phyloP scores from a whole-genome alignment of 2,797 vertebrate genomes.

The Rallus crepitans region DNA sequence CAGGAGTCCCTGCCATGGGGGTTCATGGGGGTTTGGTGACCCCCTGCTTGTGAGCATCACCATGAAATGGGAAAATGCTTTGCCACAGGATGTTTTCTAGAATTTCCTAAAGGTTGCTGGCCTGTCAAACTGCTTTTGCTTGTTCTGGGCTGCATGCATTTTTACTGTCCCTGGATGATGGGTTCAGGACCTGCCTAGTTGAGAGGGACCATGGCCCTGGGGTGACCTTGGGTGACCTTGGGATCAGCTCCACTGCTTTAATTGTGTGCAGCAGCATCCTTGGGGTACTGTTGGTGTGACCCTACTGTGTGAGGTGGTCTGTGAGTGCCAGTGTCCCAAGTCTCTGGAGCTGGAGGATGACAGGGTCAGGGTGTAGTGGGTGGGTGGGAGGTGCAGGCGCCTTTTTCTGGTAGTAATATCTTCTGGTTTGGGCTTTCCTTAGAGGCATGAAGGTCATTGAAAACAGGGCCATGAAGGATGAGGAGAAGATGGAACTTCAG shows the following conservation, averaged over 20 bases:
- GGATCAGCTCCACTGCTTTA: neutral
- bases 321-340: accelerated
- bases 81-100: neutral
- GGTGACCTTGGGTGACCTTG: too few relatives aligned
- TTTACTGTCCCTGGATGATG: accelerated
- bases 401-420: neutral
- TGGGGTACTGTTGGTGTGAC: neutral
- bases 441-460: conserved; percentile 99
- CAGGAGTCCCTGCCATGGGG: neutral
- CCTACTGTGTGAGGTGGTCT: accelerated
- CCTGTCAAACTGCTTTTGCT: neutral
- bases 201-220: neutral
- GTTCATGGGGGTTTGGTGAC: neutral
- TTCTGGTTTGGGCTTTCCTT: conserved; percentile 11
- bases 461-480: conserved; percentile 94
- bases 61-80: neutral
- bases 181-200: neutral
- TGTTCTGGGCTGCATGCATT: neutral
- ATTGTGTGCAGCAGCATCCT: neutral
- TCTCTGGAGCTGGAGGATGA: neutral
- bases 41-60: neutral
- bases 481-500: conserved; percentile 92
- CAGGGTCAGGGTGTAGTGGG: too few relatives aligned
- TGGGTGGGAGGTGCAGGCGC: neutral
- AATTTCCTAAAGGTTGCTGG: neutral